These are phyloP conservation scores for Drosophila truncata DNA, from an alignment of 1,140 invertebrate species.

Conservation along the genomic window DNA sequence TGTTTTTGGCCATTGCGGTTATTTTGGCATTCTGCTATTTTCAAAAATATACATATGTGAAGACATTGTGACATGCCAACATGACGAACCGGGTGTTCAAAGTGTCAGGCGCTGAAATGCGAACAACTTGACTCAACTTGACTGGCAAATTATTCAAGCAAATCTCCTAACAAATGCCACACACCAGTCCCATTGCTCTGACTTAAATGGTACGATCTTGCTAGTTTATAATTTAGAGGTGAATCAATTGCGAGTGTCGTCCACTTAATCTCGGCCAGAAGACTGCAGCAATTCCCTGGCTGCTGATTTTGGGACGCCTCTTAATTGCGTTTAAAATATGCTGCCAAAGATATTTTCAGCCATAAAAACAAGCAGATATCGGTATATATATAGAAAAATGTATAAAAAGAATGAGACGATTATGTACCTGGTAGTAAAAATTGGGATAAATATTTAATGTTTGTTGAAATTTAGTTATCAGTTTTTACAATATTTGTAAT, in stretches of 20 bases:
- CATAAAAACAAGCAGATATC: conserved; percentile 62
- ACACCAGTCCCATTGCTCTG: conserved; percentile 7
- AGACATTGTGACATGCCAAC: conserved; percentile 75
- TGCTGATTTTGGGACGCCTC: conserved; percentile 46
- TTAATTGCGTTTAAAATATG: conserved; percentile 77
- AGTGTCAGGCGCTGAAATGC: conserved; percentile 77
- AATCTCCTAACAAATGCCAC: conserved; percentile 17
- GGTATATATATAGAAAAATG: conserved; percentile 36
- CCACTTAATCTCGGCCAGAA: conserved; percentile 72
- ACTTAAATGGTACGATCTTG: conserved; percentile 16
- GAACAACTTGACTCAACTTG: conserved; percentile 72
- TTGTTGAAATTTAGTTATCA: too few relatives aligned
- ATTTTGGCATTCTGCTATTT: conserved; percentile 52
- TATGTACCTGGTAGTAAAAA: background rate
- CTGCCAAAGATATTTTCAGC: conserved; percentile 61
- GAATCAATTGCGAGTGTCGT: conserved; percentile 59
- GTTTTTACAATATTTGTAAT: background rate
- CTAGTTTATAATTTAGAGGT: conserved; percentile 44
- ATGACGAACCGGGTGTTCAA: conserved; percentile 76
- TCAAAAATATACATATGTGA: conserved; percentile 51
- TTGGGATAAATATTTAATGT: background rate
- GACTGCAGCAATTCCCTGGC: conserved; percentile 45
- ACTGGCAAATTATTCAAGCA: conserved; percentile 65
- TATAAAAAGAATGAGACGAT: background rate
- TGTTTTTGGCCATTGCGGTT: conserved; percentile 17